These are phyloP conservation scores for Ichneumoninae sp. DNA, from an alignment of 2,888 invertebrate genomes.

Conservation along the genomic window DNA sequence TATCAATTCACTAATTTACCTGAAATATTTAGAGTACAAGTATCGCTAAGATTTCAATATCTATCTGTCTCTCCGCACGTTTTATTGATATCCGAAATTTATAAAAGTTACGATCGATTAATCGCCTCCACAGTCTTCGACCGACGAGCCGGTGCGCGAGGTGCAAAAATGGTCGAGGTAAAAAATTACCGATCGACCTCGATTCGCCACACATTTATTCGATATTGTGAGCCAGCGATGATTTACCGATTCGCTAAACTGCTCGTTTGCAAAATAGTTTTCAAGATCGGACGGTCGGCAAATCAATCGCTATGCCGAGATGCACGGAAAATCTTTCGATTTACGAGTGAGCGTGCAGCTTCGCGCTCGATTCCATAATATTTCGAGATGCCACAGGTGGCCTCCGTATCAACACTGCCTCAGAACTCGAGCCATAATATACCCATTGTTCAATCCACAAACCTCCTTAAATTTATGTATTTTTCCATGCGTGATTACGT, in stretches of 20 bases:
- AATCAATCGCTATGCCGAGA: slow-evolving; percentile 45
- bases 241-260: slow-evolving; percentile 75
- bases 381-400: slow-evolving; percentile 5
- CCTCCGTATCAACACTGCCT: background rate
- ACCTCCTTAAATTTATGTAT: background rate
- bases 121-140: background rate
- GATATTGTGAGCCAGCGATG: slow-evolving; percentile 56
- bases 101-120: background rate
- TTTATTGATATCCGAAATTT: background rate
- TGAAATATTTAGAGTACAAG: background rate
- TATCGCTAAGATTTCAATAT: background rate
- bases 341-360: slow-evolving; percentile 66
- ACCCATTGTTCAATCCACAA: background rate
- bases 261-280: slow-evolving; percentile 53
- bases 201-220: background rate
- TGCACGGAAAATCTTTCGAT: slow-evolving; percentile 73
- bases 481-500: background rate
- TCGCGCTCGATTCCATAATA: slow-evolving; percentile 5
- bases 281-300: background rate
- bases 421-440: background rate
- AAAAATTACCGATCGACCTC: background rate
- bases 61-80: background rate
- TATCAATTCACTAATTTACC: background rate
- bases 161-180: background rate
- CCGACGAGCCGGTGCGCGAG: background rate